Conservation (phyloP, 2,888 invertebrate genomes). For the Drosophila buzzatii region DNA sequence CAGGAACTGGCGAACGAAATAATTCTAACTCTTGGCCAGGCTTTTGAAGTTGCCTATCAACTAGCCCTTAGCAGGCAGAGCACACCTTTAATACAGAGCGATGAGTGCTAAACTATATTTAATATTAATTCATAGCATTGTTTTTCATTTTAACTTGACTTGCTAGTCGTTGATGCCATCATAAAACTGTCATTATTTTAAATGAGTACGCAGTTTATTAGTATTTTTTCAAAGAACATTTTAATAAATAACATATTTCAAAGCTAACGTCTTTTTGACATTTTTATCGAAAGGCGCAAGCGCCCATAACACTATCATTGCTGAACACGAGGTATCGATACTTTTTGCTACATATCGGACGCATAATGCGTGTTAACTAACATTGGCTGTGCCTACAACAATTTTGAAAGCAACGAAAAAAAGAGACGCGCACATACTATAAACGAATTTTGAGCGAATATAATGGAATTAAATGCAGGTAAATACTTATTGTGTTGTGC, state of each 20-base stretch:
- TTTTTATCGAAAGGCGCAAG: conserved; percentile 13
- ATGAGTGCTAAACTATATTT: conserved; percentile 39
- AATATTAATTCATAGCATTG: conserved; percentile 55
- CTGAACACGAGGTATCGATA: conserved; percentile 27
- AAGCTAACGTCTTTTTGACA: not conserved
- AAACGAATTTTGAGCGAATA: not conserved
- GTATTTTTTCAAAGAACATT: conserved; percentile 54
- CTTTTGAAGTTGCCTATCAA: conserved; percentile 99
- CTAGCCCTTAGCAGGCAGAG: conserved; percentile 89
- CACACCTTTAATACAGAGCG: conserved; percentile 35
- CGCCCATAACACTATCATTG: conserved; percentile 1
- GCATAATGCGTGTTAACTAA: conserved; percentile 37
- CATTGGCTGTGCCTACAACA: conserved; percentile 19
- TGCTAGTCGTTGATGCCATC: conserved; percentile 75
- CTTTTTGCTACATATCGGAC: not conserved
- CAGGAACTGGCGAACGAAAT: conserved; percentile 99
- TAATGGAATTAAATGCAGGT: conserved; percentile 29
- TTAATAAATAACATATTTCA: conserved; percentile 43
- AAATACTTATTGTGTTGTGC: conserved; percentile 1
- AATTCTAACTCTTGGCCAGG: conserved; percentile 97
- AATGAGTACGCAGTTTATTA: conserved; percentile 36
- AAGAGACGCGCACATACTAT: conserved; percentile 2
- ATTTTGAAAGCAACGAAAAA: conserved; percentile 48
- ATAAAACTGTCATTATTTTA: conserved; percentile 54
- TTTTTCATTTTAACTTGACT: conserved; percentile 55